Evolutionary conservation across 2,113 vertebrate species (phyloP).

Genomic region (Pachyramphus minor): DNA sequence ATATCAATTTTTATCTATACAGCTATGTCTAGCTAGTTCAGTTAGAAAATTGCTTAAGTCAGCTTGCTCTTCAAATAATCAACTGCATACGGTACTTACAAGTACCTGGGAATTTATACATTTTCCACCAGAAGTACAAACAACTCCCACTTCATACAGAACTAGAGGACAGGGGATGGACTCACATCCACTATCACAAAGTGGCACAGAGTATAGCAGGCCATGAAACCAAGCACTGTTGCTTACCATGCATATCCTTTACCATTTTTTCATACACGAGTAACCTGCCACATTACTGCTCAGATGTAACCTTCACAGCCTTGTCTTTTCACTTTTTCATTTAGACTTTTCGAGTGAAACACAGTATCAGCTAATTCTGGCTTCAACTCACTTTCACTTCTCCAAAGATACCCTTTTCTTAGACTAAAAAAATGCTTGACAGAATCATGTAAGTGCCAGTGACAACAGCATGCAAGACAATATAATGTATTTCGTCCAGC

Average conservation of each 20-base stretch:
- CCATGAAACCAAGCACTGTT: background rate
- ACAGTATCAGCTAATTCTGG: background rate
- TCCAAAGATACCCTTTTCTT: background rate
- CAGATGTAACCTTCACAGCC: background rate
- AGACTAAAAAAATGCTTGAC: background rate
- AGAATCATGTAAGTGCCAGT: background rate
- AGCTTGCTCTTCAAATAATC: background rate
- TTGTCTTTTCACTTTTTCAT: background rate
- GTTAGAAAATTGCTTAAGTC: background rate
- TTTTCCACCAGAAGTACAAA: background rate
- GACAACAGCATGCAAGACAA: background rate
- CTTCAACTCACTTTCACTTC: background rate
- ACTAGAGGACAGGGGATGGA: background rate
- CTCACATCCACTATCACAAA: accelerated
- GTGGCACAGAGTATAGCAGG: background rate
- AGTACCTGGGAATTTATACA: background rate
- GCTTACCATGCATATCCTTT: background rate
- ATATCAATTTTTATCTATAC: background rate
- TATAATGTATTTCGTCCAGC: background rate
- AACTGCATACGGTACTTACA: accelerated
- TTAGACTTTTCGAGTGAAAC: background rate
- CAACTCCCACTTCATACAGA: background rate
- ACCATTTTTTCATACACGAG: background rate
- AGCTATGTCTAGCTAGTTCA: background rate
- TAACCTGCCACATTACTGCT: background rate